Conservation (phyloP, 92 coral and sea anemone species). For the Virgularia gustaviana region DNA sequence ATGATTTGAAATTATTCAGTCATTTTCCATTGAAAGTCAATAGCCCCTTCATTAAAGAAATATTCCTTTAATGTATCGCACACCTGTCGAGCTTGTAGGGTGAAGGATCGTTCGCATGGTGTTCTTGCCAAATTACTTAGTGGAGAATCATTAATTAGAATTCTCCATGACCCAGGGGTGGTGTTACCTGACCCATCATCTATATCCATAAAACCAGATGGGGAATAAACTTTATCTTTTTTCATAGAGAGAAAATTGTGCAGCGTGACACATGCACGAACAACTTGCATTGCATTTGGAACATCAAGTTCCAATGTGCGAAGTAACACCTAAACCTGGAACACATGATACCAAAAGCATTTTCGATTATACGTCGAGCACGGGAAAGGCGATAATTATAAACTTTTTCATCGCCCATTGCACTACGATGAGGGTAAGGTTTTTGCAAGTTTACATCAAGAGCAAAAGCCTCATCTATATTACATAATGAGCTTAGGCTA, state of each 20-base stretch:
- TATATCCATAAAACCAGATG: conserved; percentile 45
- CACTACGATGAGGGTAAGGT: conserved; percentile 46
- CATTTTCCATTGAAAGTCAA: conserved; percentile 60
- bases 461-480: conserved; percentile 67
- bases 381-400: conserved; percentile 47
- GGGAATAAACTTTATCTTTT: conserved; percentile 50
- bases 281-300: conserved; percentile 55
- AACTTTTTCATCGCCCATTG: conserved; percentile 55
- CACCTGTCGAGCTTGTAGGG: conserved; percentile 49
- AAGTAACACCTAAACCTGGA: conserved; percentile 57
- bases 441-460: conserved; percentile 55
- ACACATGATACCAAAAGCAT: conserved; percentile 62
- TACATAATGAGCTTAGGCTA: conserved; percentile 26
- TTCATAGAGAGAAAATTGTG: conserved; percentile 59
- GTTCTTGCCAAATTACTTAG: conserved; percentile 7
- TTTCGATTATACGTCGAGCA: conserved; percentile 38
- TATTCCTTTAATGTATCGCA: conserved; percentile 58
- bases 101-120: conserved; percentile 47
- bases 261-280: conserved; percentile 50
- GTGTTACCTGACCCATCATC: conserved; percentile 49
- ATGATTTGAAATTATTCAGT: too few species aligned
- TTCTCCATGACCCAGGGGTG: conserved; percentile 49
- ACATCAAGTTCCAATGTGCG: conserved; percentile 57
- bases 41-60: conserved; percentile 60
- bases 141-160: conserved; percentile 9